phyloP scores from a whole-genome alignment of 2,113 vertebrate genomes.

The Aythya baeri region DNA sequence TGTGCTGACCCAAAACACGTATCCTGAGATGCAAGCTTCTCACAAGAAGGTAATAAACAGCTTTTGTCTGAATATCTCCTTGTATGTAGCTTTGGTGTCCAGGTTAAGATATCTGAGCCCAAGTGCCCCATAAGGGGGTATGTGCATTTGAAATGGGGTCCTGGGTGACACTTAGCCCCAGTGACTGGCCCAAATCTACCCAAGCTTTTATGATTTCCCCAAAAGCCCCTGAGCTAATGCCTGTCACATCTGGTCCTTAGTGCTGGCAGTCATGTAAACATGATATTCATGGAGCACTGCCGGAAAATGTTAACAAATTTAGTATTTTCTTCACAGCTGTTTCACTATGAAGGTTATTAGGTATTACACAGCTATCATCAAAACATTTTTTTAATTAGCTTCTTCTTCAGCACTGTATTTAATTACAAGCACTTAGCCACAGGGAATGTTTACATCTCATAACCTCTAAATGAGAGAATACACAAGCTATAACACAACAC shows the following conservation, averaged over 20 bases:
- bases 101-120: neutral
- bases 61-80: neutral
- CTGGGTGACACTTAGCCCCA: neutral
- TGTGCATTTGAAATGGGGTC: rapidly evolving
- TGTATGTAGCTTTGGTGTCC: neutral
- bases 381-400: slow-evolving; percentile 64
- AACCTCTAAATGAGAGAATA: neutral
- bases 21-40: neutral
- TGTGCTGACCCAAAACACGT: neutral
- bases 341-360: slow-evolving; percentile 40
- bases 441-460: slow-evolving; percentile 15
- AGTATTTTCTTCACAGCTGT: slow-evolving; percentile 41
- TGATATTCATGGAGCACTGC: neutral
- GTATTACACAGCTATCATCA: slow-evolving; percentile 38
- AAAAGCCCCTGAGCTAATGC: neutral
- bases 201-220: neutral
- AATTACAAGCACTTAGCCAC: slow-evolving; percentile 62
- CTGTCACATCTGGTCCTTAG: neutral
- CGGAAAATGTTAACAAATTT: neutral
- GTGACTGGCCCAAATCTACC: neutral
- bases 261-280: neutral
- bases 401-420: slow-evolving; percentile 36
- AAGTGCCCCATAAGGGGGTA: neutral
- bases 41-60: neutral
- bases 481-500: neutral